Percentiles rank a stretch among this genome's conserved stretches.
These are phyloP conservation scores for Parnassius apollo DNA, from an alignment of 2,888 invertebrate species.

Conservation along the genomic window DNA sequence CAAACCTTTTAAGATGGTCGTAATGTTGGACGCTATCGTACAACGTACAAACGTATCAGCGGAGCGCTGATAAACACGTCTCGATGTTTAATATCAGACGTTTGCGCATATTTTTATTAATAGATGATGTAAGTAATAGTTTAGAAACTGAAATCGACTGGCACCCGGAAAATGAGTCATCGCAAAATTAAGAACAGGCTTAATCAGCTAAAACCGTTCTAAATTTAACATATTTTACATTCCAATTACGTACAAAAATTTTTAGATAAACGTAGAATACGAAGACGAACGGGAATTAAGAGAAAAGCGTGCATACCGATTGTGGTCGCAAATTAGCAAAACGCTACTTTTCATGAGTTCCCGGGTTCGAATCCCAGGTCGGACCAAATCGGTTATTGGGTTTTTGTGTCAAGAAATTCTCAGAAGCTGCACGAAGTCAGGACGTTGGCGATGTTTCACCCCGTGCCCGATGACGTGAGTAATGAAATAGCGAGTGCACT, in stretches of 20 bases:
- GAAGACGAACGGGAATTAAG: neutral
- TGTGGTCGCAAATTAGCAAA: too few species aligned
- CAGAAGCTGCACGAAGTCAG: too few species aligned
- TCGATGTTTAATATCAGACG: conserved; percentile 15
- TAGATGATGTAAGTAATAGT: conserved; percentile 19
- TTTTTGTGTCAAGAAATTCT: too few species aligned
- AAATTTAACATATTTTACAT: conserved; percentile 17
- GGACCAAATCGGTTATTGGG: too few species aligned
- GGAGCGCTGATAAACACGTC: conserved; percentile 8
- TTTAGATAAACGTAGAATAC: conserved; percentile 15
- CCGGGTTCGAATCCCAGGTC: too few species aligned
- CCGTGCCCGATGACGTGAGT: too few species aligned
- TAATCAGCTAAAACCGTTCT: conserved; percentile 9
- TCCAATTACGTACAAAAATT: conserved; percentile 9
- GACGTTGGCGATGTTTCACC: too few species aligned
- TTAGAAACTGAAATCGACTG: conserved; percentile 7
- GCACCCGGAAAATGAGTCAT: conserved; percentile 13
- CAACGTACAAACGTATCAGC: neutral
- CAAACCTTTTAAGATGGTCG: conserved; percentile 12
- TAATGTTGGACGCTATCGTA: conserved; percentile 7
- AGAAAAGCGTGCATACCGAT: too few species aligned
- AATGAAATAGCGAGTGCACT: too few species aligned
- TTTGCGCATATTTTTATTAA: conserved; percentile 15
- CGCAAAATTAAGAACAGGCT: conserved; percentile 2
- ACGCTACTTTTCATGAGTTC: too few species aligned